Evolutionary conservation across 2,797 vertebrate species (phyloP).

Genomic region (Bothrops alternatus): DNA sequence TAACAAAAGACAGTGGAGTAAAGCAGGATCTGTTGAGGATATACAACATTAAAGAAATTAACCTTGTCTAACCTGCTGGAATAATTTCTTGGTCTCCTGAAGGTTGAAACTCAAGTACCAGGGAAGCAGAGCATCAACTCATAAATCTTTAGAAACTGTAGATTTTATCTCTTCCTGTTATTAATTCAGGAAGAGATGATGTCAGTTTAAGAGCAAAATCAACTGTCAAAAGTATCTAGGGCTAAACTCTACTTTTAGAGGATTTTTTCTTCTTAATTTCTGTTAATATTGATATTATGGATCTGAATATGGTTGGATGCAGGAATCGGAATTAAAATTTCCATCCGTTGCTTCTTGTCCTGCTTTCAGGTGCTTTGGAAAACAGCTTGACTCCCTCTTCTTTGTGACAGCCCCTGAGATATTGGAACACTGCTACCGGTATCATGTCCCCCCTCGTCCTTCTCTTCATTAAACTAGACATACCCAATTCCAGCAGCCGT

Average conservation of each 20-base stretch:
- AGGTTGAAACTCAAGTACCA: not conserved
- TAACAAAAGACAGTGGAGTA: not conserved
- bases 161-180: slow-evolving; percentile 49
- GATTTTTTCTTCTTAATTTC: slow-evolving; percentile 5
- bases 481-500: too few relatives aligned
- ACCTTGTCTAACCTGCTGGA: not conserved
- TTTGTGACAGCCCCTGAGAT: too few relatives aligned
- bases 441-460: too few relatives aligned
- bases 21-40: not conserved
- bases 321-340: not conserved
- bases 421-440: too few relatives aligned
- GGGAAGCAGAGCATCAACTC: not conserved
- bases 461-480: too few relatives aligned
- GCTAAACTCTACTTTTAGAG: not conserved
- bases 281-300: not conserved
- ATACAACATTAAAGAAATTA: not conserved
- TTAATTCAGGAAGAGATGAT: slow-evolving; percentile 33
- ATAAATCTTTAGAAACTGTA: slow-evolving; percentile 42
- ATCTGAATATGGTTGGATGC: not conserved
- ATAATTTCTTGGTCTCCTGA: slow-evolving; percentile 3
- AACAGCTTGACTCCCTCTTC: too few relatives aligned
- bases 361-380: too few relatives aligned
- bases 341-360: too few relatives aligned
- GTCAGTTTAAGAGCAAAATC: slow-evolving; percentile 21
- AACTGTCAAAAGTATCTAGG: slow-evolving; percentile 25